phyloP scores from a whole-genome alignment of 37 sponge, comb jelly and placozoan genomes.

The Geodia barretti region DNA sequence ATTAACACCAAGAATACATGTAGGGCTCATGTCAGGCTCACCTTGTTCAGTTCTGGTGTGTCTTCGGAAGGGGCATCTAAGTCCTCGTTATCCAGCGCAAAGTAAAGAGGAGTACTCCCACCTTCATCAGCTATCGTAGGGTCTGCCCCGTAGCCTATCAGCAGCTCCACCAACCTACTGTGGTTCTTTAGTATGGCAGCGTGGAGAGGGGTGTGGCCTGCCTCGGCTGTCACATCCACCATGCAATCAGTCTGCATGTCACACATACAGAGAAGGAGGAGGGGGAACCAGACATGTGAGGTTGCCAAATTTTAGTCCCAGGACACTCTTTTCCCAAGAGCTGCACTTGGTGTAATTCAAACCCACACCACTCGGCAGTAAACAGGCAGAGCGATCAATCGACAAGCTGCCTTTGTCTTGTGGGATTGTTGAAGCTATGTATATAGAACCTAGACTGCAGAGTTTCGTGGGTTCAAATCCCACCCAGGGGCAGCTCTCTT shows the following conservation, averaged over 20 bases:
- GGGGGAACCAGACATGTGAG: no score
- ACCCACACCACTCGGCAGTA: no score
- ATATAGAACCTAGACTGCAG: no score
- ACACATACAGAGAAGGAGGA: not conserved
- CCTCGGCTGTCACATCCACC: not conserved
- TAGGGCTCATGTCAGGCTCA: not conserved
- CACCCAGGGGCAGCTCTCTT: no score
- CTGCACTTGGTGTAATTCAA: no score
- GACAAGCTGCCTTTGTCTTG: no score
- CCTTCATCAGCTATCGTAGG: not conserved
- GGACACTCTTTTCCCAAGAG: no score
- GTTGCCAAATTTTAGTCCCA: no score
- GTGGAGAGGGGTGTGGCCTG: slow-evolving; percentile 1
- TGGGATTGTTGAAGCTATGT: no score
- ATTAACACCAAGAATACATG: no score
- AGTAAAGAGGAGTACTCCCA: not conserved
- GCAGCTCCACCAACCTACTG: not conserved
- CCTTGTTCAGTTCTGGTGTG: slow-evolving; percentile 1
- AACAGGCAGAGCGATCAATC: no score
- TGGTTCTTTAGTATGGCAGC: not conserved
- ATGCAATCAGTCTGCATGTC: not conserved
- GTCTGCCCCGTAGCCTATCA: slow-evolving; percentile 7
- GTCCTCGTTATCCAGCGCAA: not conserved
- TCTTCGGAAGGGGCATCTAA: not conserved
- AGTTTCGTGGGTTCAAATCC: no score